These are phyloP conservation scores for Heliconius hermathena DNA, from an alignment of 1,140 invertebrate species.

Conservation along the genomic window DNA sequence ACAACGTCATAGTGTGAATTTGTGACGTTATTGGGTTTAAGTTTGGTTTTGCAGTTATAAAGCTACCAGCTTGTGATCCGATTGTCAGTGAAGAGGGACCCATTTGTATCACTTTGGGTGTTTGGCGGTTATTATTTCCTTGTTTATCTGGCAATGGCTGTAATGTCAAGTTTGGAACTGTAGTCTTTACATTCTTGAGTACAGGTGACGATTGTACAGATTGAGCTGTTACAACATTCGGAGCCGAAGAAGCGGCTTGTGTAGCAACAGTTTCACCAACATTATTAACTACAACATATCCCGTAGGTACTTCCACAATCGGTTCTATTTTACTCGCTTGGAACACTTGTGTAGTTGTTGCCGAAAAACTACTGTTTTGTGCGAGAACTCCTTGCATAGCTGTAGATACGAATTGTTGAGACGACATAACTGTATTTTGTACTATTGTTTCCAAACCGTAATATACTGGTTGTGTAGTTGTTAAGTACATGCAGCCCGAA, in stretches of 20 bases:
- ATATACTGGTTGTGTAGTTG: constrained; percentile 87
- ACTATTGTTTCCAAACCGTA: constrained; percentile 92
- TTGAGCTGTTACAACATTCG: constrained; percentile 71
- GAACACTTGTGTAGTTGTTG: constrained; percentile 90
- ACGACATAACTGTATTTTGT: constrained; percentile 92
- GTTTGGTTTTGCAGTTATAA: constrained; percentile 62
- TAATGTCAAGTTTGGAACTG: constrained; percentile 76
- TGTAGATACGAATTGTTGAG: constrained; percentile 90
- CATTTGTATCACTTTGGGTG: constrained; percentile 76
- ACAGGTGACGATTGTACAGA: constrained; percentile 69
- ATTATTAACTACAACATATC: constrained; percentile 88
- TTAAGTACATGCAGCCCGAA: constrained; percentile 86
- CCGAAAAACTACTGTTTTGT: constrained; percentile 89
- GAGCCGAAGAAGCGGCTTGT: constrained; percentile 61
- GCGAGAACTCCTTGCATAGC: constrained; percentile 89
- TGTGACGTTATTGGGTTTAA: constrained; percentile 76
- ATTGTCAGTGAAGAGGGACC: constrained; percentile 54
- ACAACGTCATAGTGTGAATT: constrained; percentile 71
- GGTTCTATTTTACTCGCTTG: constrained; percentile 92
- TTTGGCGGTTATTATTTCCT: constrained; percentile 63
- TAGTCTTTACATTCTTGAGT: constrained; percentile 72
- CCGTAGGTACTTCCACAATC: constrained; percentile 87
- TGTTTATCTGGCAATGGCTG: constrained; percentile 78
- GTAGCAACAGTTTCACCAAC: constrained; percentile 71
- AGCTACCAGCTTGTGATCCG: constrained; percentile 59